A percentile compares a stretch with the other conserved stretches of the same genome.
These are phyloP conservation scores for Melanotaenia duboulayi DNA, from an alignment of 2,113 vertebrate species.

Conservation along the genomic window DNA sequence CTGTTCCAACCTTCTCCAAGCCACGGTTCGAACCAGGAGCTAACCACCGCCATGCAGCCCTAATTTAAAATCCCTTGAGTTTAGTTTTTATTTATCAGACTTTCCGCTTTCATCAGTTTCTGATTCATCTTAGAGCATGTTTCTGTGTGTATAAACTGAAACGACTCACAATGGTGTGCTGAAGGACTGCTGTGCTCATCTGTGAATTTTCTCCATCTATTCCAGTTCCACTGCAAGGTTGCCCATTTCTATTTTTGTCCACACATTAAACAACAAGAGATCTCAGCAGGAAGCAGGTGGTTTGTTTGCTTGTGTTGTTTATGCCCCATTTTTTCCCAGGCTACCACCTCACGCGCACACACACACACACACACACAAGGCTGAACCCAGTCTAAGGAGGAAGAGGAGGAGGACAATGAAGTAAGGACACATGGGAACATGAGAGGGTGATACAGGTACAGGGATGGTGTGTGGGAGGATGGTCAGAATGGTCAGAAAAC, in stretches of 20 bases:
- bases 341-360: constrained; percentile 15
- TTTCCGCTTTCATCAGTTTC: neutral
- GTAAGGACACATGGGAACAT: neutral
- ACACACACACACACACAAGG: constrained; percentile 17
- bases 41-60: too few species aligned
- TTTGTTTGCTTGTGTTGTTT: constrained; percentile 72
- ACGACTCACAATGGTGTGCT: neutral
- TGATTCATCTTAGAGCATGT: neutral
- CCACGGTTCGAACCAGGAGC: too few species aligned
- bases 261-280: constrained; percentile 67
- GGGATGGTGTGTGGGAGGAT: constrained; percentile 4
- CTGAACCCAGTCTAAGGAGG: constrained; percentile 28
- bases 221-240: constrained; percentile 55
- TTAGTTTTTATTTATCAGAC: neutral
- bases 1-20: too few species aligned
- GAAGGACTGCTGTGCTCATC: constrained; percentile 12
- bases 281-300: constrained; percentile 80
- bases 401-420: constrained; percentile 1
- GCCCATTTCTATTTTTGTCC: constrained; percentile 67
- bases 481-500: constrained; percentile 12
- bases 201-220: constrained; percentile 42
- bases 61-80: too few species aligned
- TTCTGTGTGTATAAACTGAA: neutral
- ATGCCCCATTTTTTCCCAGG: constrained; percentile 70
- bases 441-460: neutral